Base-by-base conservation (phyloP, 2,888 invertebrate genomes). In the Stenodera caucasica region DNA sequence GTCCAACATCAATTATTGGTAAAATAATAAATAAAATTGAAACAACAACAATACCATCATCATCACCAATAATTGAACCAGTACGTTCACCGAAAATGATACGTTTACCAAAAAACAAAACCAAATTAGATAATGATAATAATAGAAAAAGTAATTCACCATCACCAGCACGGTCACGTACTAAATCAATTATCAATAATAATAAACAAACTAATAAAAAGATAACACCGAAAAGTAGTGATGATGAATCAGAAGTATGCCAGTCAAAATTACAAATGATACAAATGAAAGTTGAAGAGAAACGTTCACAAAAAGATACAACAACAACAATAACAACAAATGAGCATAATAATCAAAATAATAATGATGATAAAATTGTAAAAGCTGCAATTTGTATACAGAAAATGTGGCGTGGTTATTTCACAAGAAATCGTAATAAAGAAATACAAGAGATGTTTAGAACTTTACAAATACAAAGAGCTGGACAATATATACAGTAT, bases 401-500 rank as follows among this genome's bases (percentile, higher is more conserved):
- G 81, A 90, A 89, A 79, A 86, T 90, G 81, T 94, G 94, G 94
- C 82, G 93, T 23, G 94, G 94, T 0, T 94, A 91, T 78, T 85
- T 88, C 51, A 89, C 91, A 35, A 83, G 94, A 70, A 91, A 92
- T 72, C 81, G 88, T 11, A 86, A 90, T 72, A 87, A 86, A 73
- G 86, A 87, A 66, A 87, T 90, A 0, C 81, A 86, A 66, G 83
- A 86, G 61, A 77, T 84, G 63, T 81, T 84, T 62, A 85, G 90
- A 69, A 88, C 88, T 29, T 84, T 94, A 51, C 89, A 92, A 73
- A 88, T 88, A 64, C 88, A 89, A 63, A 83, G 94, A 69, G 90
- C 92, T 2, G 87, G 92, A 63, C 90, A 92, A 74, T 92, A 94
- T 75, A 91, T 94, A 75, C 88, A 90, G 91, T 92, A n/a, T n/a